These are phyloP conservation scores for Calliscelio sp. DNA, from an alignment of 2,888 invertebrate species.

Conservation along the genomic window DNA sequence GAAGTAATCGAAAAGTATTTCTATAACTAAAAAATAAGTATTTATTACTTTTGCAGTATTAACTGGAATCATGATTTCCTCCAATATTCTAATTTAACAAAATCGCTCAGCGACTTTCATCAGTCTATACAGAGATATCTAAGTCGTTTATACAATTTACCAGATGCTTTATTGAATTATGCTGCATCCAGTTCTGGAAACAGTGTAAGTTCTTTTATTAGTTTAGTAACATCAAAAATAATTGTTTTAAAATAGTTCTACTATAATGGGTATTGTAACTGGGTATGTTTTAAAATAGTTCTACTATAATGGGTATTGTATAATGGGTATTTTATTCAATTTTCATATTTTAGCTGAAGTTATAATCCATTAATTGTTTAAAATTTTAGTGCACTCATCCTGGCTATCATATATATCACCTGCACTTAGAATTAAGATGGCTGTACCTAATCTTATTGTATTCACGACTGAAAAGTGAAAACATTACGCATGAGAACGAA, in stretches of 20 bases:
- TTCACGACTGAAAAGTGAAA: slow-evolving; percentile 75
- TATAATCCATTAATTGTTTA: too few relatives aligned
- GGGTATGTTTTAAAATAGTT: too few relatives aligned
- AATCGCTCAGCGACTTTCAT: slow-evolving; percentile 79
- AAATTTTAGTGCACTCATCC: slow-evolving; percentile 85
- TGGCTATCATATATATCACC: slow-evolving; percentile 87
- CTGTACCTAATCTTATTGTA: slow-evolving; percentile 83
- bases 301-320: too few relatives aligned
- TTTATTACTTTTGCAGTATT: slow-evolving; percentile 75
- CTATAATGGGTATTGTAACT: too few relatives aligned
- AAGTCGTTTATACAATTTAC: slow-evolving; percentile 80
- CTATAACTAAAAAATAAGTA: too few relatives aligned
- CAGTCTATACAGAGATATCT: slow-evolving; percentile 78
- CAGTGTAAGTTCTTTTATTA: slow-evolving; percentile 80
- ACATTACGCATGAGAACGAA: slow-evolving; percentile 75
- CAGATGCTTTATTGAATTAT: slow-evolving; percentile 85
- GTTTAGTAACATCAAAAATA: not conserved
- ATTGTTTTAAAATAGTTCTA: not conserved
- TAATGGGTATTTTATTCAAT: too few relatives aligned
- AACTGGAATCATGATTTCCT: slow-evolving; percentile 77
- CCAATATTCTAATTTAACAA: slow-evolving; percentile 76
- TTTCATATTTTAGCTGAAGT: too few relatives aligned
- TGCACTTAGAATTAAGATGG: slow-evolving; percentile 87
- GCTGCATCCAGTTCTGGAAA: slow-evolving; percentile 85
- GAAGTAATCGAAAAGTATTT: too few relatives aligned